Evolutionary conservation across 2,797 vertebrate species (phyloP).

Genomic region (Hydrophis major): DNA sequence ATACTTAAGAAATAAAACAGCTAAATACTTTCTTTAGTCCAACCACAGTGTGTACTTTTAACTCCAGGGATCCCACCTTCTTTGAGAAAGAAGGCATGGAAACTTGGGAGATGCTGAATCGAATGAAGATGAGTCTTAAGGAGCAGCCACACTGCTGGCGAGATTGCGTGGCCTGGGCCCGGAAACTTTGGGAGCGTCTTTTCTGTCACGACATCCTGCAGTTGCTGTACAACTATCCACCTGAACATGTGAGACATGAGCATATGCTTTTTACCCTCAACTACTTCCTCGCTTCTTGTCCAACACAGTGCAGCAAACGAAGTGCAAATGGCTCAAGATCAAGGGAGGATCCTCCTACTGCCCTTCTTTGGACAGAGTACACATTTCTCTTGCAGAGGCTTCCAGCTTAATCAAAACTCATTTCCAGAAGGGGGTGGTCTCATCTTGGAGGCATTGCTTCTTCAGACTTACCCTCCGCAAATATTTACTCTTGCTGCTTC

Average conservation of each 20-base stretch:
- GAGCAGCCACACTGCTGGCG: slow-evolving; percentile 72
- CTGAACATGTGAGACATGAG: slow-evolving; percentile 69
- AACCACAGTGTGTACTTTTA: neutral
- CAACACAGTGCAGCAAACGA: neutral
- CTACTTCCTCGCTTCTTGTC: neutral
- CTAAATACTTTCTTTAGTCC: neutral
- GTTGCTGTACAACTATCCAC: slow-evolving; percentile 78
- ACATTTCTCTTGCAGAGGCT: neutral
- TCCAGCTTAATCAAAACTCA: neutral
- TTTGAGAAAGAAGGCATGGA: slow-evolving; percentile 57
- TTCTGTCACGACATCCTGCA: slow-evolving; percentile 76
- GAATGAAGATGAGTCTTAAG: slow-evolving; percentile 66
- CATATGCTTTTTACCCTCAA: too few species aligned
- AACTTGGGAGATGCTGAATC: slow-evolving; percentile 70
- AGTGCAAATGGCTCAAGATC: neutral
- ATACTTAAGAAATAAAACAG: neutral
- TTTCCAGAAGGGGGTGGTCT: neutral
- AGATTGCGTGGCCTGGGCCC: slow-evolving; percentile 85
- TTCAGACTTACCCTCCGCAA: neutral
- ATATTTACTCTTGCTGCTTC: neutral
- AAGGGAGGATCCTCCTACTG: neutral
- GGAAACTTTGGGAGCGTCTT: slow-evolving; percentile 77
- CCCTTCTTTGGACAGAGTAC: neutral
- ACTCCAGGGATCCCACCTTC: slow-evolving; percentile 73
- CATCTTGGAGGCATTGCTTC: neutral